Conservation (phyloP, 2,888 invertebrate genomes). For the Caenorhabditis sp. region DNA sequence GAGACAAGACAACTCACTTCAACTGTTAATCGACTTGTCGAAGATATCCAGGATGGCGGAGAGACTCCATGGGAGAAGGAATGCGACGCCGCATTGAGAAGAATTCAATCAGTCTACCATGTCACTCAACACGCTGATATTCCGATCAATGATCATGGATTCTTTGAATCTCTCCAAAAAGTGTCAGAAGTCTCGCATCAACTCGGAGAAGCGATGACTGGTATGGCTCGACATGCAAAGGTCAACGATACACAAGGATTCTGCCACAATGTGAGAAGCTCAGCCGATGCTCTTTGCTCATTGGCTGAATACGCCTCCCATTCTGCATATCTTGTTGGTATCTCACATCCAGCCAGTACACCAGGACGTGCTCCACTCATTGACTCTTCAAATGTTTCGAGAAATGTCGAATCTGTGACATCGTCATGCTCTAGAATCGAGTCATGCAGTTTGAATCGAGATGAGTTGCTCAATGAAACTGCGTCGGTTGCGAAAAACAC, state of each 20-base stretch:
- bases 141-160: conserved; percentile 84
- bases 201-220: conserved; percentile 82
- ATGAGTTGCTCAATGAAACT: conserved; percentile 74
- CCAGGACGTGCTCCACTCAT: conserved; percentile 85
- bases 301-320: conserved; percentile 90
- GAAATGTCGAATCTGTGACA: conserved; percentile 89
- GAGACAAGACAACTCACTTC: conserved; percentile 42
- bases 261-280: conserved; percentile 78
- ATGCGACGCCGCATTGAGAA: conserved; percentile 91
- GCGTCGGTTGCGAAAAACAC: conserved; percentile 95
- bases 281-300: conserved; percentile 87
- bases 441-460: conserved; percentile 42
- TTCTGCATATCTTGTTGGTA: conserved; percentile 91
- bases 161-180: conserved; percentile 51
- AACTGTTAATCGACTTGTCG: conserved; percentile 83
- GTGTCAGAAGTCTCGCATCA: conserved; percentile 85
- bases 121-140: conserved; percentile 86
- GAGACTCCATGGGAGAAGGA: conserved; percentile 93
- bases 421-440: conserved; percentile 80
- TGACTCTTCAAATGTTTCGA: conserved; percentile 85
- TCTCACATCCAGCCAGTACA: conserved; percentile 87
- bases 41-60: conserved; percentile 88
- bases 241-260: conserved; percentile 85
- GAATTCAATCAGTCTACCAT: conserved; percentile 85
- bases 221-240: conserved; percentile 90